Conservation (phyloP, 2,888 invertebrate genomes). For the Polyommatus icarus region DNA sequence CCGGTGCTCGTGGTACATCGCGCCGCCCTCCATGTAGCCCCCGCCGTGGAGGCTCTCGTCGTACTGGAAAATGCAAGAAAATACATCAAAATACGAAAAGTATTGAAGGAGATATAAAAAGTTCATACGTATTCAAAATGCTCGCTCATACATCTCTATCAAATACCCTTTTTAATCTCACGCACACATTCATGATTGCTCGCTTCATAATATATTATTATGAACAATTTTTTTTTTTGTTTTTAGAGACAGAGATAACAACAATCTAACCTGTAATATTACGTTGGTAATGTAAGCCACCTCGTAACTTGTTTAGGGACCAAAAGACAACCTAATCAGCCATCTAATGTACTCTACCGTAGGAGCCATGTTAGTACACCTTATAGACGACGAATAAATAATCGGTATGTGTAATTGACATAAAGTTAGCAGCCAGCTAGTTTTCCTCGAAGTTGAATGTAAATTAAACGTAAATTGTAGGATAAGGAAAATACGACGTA, state of each 20-base stretch:
- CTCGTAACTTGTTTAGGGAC: too few relatives aligned
- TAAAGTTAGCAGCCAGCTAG: neutral
- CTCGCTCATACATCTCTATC: neutral
- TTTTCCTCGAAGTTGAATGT: conserved; percentile 3
- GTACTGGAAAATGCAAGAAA: conserved; percentile 83
- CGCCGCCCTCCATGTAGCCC: conserved; percentile 91
- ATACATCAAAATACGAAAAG: neutral
- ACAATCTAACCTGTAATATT: neutral
- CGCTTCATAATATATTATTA: too few relatives aligned
- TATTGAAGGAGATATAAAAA: neutral
- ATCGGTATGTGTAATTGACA: neutral
- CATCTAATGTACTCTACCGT: too few relatives aligned
- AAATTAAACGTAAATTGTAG: neutral
- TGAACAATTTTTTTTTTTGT: neutral
- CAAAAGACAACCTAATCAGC: too few relatives aligned
- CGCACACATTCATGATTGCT: neutral
- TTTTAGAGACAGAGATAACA: neutral
- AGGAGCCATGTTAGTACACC: neutral
- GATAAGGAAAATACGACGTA: neutral
- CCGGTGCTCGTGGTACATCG: conserved; percentile 90
- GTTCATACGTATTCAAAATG: neutral
- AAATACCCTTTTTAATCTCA: neutral
- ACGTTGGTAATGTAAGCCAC: too few relatives aligned
- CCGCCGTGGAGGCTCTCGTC: conserved; percentile 93
- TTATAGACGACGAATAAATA: neutral